phyloP scores from a whole-genome alignment of 2,888 invertebrate species.

The Torymus auratus region DNA sequence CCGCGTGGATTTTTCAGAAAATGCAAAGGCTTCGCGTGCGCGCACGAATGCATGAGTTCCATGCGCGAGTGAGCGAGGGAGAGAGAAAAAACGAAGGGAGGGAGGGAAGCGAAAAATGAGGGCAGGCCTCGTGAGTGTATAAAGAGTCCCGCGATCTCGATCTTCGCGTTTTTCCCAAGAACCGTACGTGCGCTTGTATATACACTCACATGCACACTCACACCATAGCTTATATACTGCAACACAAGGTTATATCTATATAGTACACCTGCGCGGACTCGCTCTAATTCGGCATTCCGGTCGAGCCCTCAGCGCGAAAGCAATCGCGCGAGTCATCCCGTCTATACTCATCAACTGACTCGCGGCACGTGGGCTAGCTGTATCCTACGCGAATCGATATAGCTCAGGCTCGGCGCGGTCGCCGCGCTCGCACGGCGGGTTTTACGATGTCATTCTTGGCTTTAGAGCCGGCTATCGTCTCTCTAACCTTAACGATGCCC shows the following conservation, averaged over 20 bases:
- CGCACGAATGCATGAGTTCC: too few species aligned
- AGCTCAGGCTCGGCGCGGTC: too few species aligned
- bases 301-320: constrained; percentile 16
- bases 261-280: neutral
- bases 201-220: too few species aligned
- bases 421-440: neutral
- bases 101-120: constrained; percentile 8
- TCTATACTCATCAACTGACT: too few species aligned
- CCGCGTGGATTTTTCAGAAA: constrained; percentile 1
- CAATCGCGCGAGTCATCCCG: neutral
- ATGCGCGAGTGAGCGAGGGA: too few species aligned
- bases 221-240: too few species aligned
- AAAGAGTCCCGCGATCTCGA: constrained; percentile 30
- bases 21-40: neutral
- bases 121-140: constrained; percentile 21
- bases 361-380: neutral
- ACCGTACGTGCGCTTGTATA: neutral
- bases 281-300: constrained; percentile 35
- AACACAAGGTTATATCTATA: neutral
- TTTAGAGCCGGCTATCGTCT: constrained; percentile 24
- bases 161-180: constrained; percentile 37
- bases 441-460: constrained; percentile 49
- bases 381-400: neutral
- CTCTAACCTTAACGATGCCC: constrained; percentile 42
- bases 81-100: neutral